Percentiles rank a stretch among this genome's conserved stretches.
These are phyloP conservation scores for Dioctria linearis DNA, from an alignment of 2,888 invertebrate species.

Conservation along the genomic window DNA sequence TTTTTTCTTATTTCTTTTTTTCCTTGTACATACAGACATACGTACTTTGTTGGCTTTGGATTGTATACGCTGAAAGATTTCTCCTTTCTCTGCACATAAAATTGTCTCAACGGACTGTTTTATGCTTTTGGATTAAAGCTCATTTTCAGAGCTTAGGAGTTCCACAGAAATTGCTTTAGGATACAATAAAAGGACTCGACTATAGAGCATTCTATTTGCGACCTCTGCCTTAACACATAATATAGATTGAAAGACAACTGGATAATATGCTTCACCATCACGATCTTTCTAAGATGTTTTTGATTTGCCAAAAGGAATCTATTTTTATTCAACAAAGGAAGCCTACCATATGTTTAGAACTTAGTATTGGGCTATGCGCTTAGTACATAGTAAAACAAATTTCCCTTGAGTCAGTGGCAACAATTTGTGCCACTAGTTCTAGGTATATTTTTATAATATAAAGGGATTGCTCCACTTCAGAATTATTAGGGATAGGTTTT, in stretches of 20 bases:
- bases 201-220: background rate
- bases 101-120: slow-evolving; percentile 7
- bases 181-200: slow-evolving; percentile 45
- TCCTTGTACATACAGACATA: too few relatives aligned
- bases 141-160: slow-evolving; percentile 40
- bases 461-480: too few relatives aligned
- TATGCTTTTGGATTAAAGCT: slow-evolving; percentile 38
- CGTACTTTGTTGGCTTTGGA: background rate
- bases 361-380: too few relatives aligned
- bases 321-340: background rate
- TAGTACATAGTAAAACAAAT: too few relatives aligned
- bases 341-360: too few relatives aligned
- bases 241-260: slow-evolving; percentile 24
- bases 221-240: slow-evolving; percentile 25
- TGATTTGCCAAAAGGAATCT: background rate
- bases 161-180: slow-evolving; percentile 37
- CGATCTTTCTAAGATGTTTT: background rate
- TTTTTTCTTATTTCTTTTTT: background rate
- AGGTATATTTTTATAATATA: too few relatives aligned
- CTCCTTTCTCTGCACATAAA: slow-evolving; percentile 12
- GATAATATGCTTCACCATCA: background rate
- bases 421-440: too few relatives aligned
- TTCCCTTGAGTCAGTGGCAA: too few relatives aligned
- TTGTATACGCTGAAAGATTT: slow-evolving; percentile 38
- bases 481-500: too few relatives aligned